A percentile compares a stretch with the other conserved stretches of the same genome.
Evolutionary conservation across 92 coral and sea anemone species (phyloP).

Genomic region (Siderastrea radians): DNA sequence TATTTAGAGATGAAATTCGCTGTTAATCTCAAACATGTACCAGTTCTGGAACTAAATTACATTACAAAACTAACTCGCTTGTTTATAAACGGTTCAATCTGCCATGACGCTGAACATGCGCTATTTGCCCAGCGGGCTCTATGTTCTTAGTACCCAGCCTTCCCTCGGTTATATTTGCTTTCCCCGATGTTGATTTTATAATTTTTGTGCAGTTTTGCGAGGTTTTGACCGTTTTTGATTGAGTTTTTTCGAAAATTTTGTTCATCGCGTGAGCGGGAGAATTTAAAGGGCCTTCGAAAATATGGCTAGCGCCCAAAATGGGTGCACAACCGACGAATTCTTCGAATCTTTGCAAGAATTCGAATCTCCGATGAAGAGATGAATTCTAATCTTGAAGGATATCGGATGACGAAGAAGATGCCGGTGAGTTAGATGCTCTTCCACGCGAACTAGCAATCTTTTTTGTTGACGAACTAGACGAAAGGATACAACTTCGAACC

Average conservation of each 20-base stretch:
- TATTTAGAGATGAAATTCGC: too few species aligned
- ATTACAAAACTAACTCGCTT: too few species aligned
- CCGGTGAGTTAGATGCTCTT: neutral
- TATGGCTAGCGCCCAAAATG: conserved; percentile 3
- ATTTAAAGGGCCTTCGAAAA: conserved; percentile 4
- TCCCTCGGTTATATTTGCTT: too few species aligned
- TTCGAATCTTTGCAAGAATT: neutral
- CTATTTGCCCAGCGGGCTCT: too few species aligned
- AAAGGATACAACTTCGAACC: neutral
- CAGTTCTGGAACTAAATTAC: too few species aligned
- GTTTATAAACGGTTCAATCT: too few species aligned
- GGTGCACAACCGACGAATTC: neutral
- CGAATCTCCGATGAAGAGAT: neutral
- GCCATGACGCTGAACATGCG: too few species aligned
- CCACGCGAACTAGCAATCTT: neutral
- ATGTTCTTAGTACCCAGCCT: too few species aligned
- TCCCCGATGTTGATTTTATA: too few species aligned
- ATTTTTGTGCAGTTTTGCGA: too few species aligned
- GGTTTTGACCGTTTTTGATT: neutral
- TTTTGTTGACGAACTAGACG: neutral
- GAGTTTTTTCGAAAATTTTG: neutral
- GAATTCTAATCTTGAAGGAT: neutral
- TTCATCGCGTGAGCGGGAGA: neutral
- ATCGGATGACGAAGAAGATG: neutral
- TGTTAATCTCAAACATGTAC: too few species aligned